Conservation (phyloP, 2,888 invertebrate genomes). For the Xiphydria camelus region DNA sequence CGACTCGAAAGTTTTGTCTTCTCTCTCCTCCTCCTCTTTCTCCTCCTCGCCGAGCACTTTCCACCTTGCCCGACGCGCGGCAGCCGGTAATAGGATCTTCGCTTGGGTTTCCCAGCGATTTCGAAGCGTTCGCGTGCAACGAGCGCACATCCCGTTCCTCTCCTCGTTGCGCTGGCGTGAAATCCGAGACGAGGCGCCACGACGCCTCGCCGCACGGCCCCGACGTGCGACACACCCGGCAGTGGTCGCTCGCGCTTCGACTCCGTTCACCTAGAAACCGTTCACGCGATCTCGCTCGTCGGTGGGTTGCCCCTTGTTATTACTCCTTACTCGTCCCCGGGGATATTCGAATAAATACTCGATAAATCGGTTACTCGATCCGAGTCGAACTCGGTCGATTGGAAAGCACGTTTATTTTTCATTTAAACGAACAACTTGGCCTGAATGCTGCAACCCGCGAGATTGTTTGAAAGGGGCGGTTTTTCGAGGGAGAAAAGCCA, state of each 20-base stretch:
- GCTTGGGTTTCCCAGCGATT: slow-evolving; percentile 34
- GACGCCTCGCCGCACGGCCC: slow-evolving; percentile 34
- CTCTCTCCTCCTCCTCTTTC: no score
- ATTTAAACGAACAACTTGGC: no score
- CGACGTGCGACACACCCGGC: slow-evolving; percentile 45
- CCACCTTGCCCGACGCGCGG: slow-evolving; percentile 39
- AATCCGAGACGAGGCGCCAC: slow-evolving; percentile 34
- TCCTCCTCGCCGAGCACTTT: no score
- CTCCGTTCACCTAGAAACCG: slow-evolving; percentile 46
- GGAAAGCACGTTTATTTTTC: no score
- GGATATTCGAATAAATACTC: no score
- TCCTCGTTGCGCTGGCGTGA: slow-evolving; percentile 16
- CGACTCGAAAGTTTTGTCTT: no score
- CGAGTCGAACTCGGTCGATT: no score
- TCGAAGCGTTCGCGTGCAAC: slow-evolving; percentile 14
- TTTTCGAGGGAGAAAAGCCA: no score
- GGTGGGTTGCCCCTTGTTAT: neutral
- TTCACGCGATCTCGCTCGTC: slow-evolving; percentile 39
- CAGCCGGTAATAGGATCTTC: slow-evolving; percentile 43
- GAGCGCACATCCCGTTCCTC: slow-evolving; percentile 4
- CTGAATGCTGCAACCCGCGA: no score
- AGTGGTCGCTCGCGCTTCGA: slow-evolving; percentile 41
- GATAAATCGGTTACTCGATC: no score
- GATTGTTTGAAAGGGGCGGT: no score
- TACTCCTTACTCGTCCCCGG: no score